These are phyloP conservation scores for Lamellibrachia luymesi DNA, from an alignment of 1,140 invertebrate species.

Conservation along the genomic window DNA sequence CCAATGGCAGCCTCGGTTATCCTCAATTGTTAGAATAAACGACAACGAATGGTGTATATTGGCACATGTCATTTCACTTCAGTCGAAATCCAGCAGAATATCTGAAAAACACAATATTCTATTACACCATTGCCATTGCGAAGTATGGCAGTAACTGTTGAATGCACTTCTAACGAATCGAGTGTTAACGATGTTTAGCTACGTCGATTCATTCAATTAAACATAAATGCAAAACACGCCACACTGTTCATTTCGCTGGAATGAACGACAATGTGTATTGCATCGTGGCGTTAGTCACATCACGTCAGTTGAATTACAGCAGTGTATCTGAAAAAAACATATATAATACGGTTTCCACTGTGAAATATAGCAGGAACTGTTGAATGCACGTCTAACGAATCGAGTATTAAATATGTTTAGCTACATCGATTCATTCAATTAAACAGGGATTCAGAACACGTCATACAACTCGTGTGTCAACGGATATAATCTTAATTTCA, in stretches of 20 bases:
- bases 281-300: not conserved
- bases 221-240: too few relatives aligned
- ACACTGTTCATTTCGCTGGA: not conserved
- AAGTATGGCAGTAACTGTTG: not conserved
- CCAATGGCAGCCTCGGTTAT: not conserved
- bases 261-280: not conserved
- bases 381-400: not conserved
- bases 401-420: not conserved
- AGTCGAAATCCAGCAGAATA: not conserved
- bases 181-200: not conserved
- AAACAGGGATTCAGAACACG: not conserved
- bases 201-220: not conserved
- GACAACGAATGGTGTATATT: not conserved
- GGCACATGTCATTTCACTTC: not conserved
- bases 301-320: not conserved
- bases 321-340: not conserved
- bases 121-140: not conserved
- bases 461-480: not conserved
- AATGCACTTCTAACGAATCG: not conserved
- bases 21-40: not conserved
- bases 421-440: not conserved
- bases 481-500: not conserved
- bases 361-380: not conserved
- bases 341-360: not conserved
- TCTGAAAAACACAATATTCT: not conserved